A percentile compares a stretch with the other conserved stretches of the same genome.
Conservation (phyloP, 2,113 vertebrate genomes). For the Capricornis sumatraensis region DNA sequence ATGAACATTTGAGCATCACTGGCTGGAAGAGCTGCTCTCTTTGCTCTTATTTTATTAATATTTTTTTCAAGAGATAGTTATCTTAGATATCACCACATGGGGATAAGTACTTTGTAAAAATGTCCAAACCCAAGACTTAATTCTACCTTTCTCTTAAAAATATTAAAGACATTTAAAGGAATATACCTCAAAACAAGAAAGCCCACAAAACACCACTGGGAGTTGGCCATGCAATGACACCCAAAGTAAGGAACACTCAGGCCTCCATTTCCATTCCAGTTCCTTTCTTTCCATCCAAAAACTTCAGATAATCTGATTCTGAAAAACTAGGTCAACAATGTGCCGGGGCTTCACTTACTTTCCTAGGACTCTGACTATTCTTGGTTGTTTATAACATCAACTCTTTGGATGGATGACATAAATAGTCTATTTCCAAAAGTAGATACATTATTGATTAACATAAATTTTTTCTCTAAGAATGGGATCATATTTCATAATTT, state of each 20-base stretch:
- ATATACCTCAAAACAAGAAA: not conserved
- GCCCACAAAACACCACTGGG: not conserved
- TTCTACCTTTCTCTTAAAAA: not conserved
- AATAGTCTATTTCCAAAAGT: constrained; percentile 19
- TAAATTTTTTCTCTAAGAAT: not conserved
- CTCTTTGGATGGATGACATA: not conserved
- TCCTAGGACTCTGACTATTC: not conserved
- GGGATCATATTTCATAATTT: not conserved
- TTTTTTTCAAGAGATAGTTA: not conserved
- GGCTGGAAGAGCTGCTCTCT: not conserved
- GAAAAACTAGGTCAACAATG: not conserved
- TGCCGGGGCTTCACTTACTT: not conserved
- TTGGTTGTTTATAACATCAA: not conserved
- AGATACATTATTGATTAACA: constrained; percentile 2
- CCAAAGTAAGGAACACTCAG: rapidly evolving
- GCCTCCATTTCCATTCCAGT: rapidly evolving
- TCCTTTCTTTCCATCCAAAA: not conserved
- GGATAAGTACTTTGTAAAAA: not conserved
- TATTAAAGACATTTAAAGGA: not conserved
- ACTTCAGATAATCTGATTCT: not conserved
- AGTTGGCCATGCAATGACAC: not conserved
- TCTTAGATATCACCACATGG: not conserved
- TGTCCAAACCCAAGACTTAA: not conserved
- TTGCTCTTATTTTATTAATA: not conserved
- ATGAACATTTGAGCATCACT: not conserved